A percentile compares a stretch with the other conserved stretches of the same genome.
Evolutionary conservation across 1,140 invertebrate species (phyloP).

Genomic region (Magallana angulata): DNA sequence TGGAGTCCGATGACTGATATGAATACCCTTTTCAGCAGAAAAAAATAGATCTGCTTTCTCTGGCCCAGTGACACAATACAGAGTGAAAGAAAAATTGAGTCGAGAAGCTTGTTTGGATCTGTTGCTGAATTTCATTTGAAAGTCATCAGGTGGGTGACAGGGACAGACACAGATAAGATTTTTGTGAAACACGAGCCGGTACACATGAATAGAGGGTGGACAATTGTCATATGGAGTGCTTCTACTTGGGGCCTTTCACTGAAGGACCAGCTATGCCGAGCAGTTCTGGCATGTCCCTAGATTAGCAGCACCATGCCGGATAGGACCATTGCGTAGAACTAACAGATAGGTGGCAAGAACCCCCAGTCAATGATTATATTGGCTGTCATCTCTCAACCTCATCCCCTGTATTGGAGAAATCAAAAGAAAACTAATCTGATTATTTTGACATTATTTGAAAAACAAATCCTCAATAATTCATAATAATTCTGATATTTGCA

Average conservation of each 20-base stretch:
- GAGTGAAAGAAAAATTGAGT: neutral
- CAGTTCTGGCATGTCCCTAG: neutral
- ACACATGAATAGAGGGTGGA: slow-evolving; percentile 20
- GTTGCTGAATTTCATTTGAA: neutral
- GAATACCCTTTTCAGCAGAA: neutral
- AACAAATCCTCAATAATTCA: slow-evolving; percentile 14
- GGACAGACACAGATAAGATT: neutral
- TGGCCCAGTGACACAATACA: slow-evolving; percentile 8
- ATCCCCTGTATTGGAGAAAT: neutral
- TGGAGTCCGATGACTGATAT: slow-evolving; percentile 7
- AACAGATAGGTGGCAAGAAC: neutral
- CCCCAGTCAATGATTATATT: neutral
- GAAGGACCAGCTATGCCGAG: neutral
- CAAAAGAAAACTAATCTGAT: neutral
- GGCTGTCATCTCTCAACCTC: neutral
- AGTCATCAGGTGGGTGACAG: neutral
- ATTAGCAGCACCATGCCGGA: neutral
- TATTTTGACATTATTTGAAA: slow-evolving; percentile 2
- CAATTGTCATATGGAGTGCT: slow-evolving; percentile 15
- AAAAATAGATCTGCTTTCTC: neutral
- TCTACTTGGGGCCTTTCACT: slow-evolving; percentile 12
- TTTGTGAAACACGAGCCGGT: slow-evolving; percentile 3
- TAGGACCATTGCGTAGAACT: neutral
- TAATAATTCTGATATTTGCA: slow-evolving; percentile 33
- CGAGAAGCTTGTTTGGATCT: neutral